Evolutionary conservation across 2,113 vertebrate species (phyloP).

Genomic region (Ellobius talpinus): DNA sequence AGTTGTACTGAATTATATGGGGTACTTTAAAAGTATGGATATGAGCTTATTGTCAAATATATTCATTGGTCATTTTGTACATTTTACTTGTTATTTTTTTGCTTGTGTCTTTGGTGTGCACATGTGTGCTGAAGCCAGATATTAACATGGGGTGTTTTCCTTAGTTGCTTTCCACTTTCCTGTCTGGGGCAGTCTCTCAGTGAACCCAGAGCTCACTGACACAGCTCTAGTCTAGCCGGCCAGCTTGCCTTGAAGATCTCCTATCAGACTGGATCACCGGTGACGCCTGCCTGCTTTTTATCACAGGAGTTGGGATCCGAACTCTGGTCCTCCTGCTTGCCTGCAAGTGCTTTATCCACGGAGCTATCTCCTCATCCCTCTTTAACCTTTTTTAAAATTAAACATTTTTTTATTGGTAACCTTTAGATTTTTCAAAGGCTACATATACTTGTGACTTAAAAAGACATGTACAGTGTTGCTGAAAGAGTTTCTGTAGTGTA

Average conservation of each 20-base stretch:
- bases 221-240: background rate
- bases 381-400: background rate
- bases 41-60: constrained; percentile 3
- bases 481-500: background rate
- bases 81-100: background rate
- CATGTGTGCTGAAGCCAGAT: background rate
- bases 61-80: constrained; percentile 6
- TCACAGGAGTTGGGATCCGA: background rate
- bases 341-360: background rate
- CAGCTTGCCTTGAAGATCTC: background rate
- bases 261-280: background rate
- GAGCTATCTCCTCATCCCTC: background rate
- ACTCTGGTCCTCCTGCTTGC: background rate
- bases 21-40: background rate
- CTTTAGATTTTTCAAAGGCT: constrained; percentile 38
- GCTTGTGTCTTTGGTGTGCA: background rate
- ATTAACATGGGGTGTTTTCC: background rate
- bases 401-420: background rate
- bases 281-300: background rate
- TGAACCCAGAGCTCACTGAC: background rate
- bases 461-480: background rate
- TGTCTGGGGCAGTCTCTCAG: background rate
- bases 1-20: background rate
- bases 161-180: background rate
- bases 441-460: background rate